Conservation (phyloP, 2,113 vertebrate species). For the Arvicanthis niloticus region DNA sequence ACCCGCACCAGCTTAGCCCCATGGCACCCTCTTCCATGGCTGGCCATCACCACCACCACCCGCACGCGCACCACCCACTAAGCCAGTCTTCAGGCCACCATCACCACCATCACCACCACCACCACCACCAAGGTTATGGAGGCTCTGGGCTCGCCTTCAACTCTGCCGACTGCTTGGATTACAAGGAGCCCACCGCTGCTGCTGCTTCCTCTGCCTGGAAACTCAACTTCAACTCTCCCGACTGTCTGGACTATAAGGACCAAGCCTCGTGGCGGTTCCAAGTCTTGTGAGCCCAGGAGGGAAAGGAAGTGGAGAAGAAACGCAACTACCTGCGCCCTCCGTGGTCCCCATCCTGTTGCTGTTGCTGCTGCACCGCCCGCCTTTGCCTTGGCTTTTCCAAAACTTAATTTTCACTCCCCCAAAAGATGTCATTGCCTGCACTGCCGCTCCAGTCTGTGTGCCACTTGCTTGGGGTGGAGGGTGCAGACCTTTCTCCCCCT, state of each 20-base stretch:
- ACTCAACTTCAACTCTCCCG: slow-evolving; percentile 98
- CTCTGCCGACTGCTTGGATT: slow-evolving; percentile 99
- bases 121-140: slow-evolving; percentile 95
- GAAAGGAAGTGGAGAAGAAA: slow-evolving; percentile 72
- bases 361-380: slow-evolving; percentile 80
- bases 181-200: slow-evolving; percentile 95
- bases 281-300: slow-evolving; percentile 93
- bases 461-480: slow-evolving; percentile 50
- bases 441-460: slow-evolving; percentile 37
- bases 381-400: slow-evolving; percentile 76
- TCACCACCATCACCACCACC: slow-evolving; percentile 93
- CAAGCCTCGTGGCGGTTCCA: slow-evolving; percentile 99
- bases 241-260: slow-evolving; percentile 99
- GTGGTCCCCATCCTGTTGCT: slow-evolving; percentile 72
- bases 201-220: slow-evolving; percentile 95
- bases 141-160: slow-evolving; percentile 93
- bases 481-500: slow-evolving; percentile 15
- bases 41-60: slow-evolving; percentile 88
- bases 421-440: slow-evolving; percentile 66
- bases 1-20: slow-evolving; percentile 97
- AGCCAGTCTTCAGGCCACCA: slow-evolving; percentile 95
- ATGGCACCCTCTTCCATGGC: slow-evolving; percentile 96
- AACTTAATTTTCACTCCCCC: slow-evolving; percentile 61
- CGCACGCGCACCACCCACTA: slow-evolving; percentile 93
- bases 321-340: slow-evolving; percentile 76